Evolutionary conservation across 2,888 invertebrate genomes (phyloP), one percentile per base, ranked within the genome.

Genomic region (Onthophagus sagittarius): DNA sequence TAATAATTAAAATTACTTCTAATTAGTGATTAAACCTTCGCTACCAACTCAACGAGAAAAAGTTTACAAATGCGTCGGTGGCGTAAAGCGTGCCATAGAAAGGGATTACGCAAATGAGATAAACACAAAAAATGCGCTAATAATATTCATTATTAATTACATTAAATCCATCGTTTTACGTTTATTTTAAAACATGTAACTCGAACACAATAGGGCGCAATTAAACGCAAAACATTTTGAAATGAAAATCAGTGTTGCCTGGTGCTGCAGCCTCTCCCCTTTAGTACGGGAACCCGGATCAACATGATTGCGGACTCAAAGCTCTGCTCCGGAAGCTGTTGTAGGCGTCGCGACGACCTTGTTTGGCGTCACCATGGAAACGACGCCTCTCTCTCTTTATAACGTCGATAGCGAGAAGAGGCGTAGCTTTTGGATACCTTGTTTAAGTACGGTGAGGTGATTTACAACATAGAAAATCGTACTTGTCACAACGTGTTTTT

Each of bases 251-350:
- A 78, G 67, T 32, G 67, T 23, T n/a, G 67, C n/a, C n/a, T 15
- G 23, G 32, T 64, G 64, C 15, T 23, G 64, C 64, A 15, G 64
- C 15, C 64, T 64, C 15, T 67, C 23, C 67, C 67, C 76, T 78
- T 77, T 80, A 32, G 67, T 32, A 15, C n/a, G 32, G 13, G 23
- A 23, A 23, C 31, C 31, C 15, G 67, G 15, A 63, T 23, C 67
- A 32, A 67, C 77, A 79, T 81, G 82, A 82, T 82, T 82, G 81
- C 81, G 80, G 82, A 83, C 83, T 82, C 79, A 79, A 79, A 79
- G 80, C 79, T 53, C 39, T 53, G 80, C 79, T 80, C 80, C 81
- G 81, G 81, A 81, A 79, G 67, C 67, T n/a, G 78, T 80, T 80
- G 81, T 82, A 82, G 83, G 82, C 83, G 81, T 82, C 77, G 77